Evolutionary conservation across 2,797 vertebrate genomes (phyloP).

Genomic region (Tokudaia tokunoshimensis): DNA sequence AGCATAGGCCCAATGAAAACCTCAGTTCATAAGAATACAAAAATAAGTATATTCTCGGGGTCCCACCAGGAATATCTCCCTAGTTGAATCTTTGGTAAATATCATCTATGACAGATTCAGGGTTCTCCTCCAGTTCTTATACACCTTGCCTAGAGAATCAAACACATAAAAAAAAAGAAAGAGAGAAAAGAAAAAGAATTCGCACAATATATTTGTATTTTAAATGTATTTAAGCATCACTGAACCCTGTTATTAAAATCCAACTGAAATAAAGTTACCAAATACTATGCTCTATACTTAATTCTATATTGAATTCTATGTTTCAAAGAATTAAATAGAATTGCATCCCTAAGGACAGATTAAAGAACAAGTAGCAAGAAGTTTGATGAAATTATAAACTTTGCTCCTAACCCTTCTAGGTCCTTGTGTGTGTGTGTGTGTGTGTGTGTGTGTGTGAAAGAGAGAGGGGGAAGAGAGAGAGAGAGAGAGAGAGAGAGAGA

Average conservation of each 20-base stretch:
- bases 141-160: neutral
- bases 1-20: neutral
- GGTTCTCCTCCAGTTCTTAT: accelerated
- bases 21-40: neutral
- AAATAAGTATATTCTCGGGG: accelerated
- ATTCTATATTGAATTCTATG: neutral
- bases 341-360: neutral
- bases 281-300: neutral
- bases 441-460: too few species aligned
- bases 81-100: neutral
- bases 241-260: neutral
- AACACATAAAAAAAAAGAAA: too few species aligned
- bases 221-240: neutral
- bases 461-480: too few species aligned
- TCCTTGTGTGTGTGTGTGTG: too few species aligned
- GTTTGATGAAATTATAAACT: neutral
- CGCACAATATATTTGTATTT: neutral
- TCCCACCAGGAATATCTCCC: neutral
- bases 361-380: neutral
- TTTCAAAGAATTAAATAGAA: neutral
- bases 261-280: neutral
- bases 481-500: too few species aligned
- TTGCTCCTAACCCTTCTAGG: neutral
- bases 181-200: neutral
- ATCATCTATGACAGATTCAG: neutral